These are phyloP conservation scores for Papilio polyxenes DNA, from an alignment of 1,140 invertebrate genomes.

Conservation along the genomic window DNA sequence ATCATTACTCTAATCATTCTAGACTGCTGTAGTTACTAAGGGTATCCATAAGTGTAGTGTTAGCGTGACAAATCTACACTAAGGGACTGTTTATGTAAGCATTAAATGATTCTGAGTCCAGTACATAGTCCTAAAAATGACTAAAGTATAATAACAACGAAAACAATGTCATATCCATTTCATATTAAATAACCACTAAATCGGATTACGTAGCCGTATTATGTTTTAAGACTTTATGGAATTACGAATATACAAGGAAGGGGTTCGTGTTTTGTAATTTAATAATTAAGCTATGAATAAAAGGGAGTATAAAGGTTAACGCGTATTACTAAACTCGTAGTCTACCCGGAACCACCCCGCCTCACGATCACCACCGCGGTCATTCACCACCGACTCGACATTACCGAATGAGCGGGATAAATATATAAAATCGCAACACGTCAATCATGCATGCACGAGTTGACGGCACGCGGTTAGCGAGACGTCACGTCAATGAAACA, in stretches of 20 bases:
- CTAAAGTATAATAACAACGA: neutral
- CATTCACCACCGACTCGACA: no score
- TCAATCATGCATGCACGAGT: no score
- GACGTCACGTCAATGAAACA: no score
- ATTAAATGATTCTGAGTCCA: no score
- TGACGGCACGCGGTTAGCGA: no score
- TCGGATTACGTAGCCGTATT: constrained; percentile 38
- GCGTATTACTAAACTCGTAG: no score
- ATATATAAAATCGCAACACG: no score
- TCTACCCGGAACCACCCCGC: no score
- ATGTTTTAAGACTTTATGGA: constrained; percentile 35
- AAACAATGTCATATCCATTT: constrained; percentile 29
- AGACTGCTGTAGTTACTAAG: neutral
- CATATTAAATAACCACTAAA: constrained; percentile 36
- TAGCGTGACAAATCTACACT: neutral
- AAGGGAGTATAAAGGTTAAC: neutral
- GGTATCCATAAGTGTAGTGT: neutral
- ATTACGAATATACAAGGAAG: constrained; percentile 30
- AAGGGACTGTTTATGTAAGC: neutral
- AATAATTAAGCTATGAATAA: constrained; percentile 38
- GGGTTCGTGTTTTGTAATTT: constrained; percentile 31
- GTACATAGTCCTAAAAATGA: no score
- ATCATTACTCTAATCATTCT: neutral
- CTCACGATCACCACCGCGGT: no score
- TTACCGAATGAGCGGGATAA: no score